phyloP scores from a whole-genome alignment of 2,888 invertebrate genomes.

The Perdita meconis region DNA sequence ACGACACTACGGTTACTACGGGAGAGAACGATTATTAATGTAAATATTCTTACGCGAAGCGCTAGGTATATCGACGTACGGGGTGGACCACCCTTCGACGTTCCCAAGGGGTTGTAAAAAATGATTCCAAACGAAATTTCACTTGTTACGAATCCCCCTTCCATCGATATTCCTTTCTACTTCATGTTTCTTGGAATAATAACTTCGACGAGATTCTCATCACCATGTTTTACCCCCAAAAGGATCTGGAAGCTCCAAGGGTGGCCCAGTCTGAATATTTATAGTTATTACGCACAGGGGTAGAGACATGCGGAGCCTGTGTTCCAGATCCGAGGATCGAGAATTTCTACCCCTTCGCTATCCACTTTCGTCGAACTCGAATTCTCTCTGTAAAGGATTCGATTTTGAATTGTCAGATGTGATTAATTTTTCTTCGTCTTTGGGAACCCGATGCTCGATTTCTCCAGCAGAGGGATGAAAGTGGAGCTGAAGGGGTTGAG shows the following conservation, averaged over 20 bases:
- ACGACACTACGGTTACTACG: constrained; percentile 43
- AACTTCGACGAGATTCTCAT: too few species aligned
- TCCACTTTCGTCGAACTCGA: background rate
- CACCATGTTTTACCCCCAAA: too few species aligned
- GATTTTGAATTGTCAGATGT: background rate
- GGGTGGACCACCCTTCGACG: constrained; percentile 14
- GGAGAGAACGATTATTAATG: constrained; percentile 48
- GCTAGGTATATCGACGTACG: constrained; percentile 34
- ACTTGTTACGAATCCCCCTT: too few species aligned
- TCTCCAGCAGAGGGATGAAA: background rate
- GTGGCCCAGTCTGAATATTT: constrained; percentile 16
- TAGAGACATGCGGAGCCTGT: constrained; percentile 26
- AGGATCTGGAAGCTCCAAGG: too few species aligned
- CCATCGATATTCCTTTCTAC: too few species aligned
- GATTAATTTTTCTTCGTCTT: background rate
- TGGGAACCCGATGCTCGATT: background rate
- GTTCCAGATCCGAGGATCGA: background rate
- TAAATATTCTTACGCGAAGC: constrained; percentile 38
- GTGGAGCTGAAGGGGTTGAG: background rate
- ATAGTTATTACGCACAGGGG: constrained; percentile 51
- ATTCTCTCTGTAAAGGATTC: background rate
- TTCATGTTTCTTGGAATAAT: too few species aligned
- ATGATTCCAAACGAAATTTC: too few species aligned
- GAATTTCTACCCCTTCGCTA: constrained; percentile 4
- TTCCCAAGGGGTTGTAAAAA: too few species aligned